Conservation (phyloP, 2,113 vertebrate species). For the Picathartes gymnocephalus region DNA sequence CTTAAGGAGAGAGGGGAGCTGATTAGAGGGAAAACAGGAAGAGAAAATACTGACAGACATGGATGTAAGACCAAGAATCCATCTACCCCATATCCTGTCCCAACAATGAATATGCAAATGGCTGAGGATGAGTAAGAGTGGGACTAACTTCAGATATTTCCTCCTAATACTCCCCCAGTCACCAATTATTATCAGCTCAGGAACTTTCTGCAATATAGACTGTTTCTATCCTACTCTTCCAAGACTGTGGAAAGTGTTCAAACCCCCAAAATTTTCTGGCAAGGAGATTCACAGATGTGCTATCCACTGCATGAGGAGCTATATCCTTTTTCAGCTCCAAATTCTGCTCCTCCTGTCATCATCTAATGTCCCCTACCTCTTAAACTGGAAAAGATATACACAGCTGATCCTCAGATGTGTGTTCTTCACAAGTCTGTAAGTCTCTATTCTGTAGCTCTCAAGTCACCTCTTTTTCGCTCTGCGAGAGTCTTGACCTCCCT, state of each 20-base stretch:
- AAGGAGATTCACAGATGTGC: background rate
- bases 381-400: background rate
- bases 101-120: conserved; percentile 64
- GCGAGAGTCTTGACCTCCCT: background rate
- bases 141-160: conserved; percentile 39
- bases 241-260: background rate
- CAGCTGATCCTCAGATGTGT: background rate
- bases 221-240: background rate
- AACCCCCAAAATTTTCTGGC: background rate
- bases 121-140: conserved; percentile 42
- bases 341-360: background rate
- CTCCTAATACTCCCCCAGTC: conserved; percentile 51
- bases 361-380: background rate
- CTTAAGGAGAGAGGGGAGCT: conserved; percentile 15
- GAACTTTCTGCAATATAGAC: background rate
- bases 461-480: background rate
- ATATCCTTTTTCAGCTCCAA: background rate
- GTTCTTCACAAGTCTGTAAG: background rate
- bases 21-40: conserved; percentile 57
- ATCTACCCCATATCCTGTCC: conserved; percentile 53
- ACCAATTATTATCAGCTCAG: conserved; percentile 20
- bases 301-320: background rate
- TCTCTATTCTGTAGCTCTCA: background rate
- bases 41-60: conserved; percentile 43
- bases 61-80: conserved; percentile 41